Conservation (phyloP, 2,888 invertebrate species). For the Arctia plantaginis region DNA sequence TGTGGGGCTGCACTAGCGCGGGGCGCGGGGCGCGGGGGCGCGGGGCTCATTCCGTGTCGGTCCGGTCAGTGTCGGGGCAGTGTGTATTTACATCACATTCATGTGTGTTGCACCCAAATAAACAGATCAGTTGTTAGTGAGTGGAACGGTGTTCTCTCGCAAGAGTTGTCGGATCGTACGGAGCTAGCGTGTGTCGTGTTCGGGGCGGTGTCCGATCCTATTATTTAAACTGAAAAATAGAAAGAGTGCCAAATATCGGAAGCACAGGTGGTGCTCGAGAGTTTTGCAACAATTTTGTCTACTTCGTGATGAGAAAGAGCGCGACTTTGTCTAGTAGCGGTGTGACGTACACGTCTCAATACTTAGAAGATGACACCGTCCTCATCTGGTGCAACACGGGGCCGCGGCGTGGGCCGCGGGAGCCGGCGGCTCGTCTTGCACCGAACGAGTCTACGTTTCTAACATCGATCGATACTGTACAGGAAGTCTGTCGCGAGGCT, state of each 20-base stretch:
- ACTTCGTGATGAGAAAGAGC: conserved; percentile 75
- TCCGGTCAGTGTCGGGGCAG: conserved; percentile 48
- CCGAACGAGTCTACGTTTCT: conserved; percentile 68
- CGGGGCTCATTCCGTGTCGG: conserved; percentile 40
- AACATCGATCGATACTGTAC: conserved; percentile 74
- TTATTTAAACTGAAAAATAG: conserved; percentile 69
- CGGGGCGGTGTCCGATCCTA: conserved; percentile 63
- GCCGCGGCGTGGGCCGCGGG: neutral
- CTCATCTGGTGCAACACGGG: conserved; percentile 45
- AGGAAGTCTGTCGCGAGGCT: conserved; percentile 76
- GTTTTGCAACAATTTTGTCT: conserved; percentile 79
- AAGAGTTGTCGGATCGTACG: conserved; percentile 30
- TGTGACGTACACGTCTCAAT: conserved; percentile 62
- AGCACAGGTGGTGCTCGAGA: conserved; percentile 84
- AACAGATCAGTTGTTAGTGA: conserved; percentile 48
- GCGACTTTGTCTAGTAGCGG: conserved; percentile 66
- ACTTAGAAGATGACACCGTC: conserved; percentile 57
- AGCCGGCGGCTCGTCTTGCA: conserved; percentile 48
- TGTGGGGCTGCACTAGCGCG: conserved; percentile 52
- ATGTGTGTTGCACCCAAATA: conserved; percentile 48
- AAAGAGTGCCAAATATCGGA: conserved; percentile 83
- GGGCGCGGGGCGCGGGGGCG: conserved; percentile 34
- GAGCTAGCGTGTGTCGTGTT: conserved; percentile 65
- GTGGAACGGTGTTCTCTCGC: conserved; percentile 60
- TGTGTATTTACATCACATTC: conserved; percentile 62